These are phyloP conservation scores for Cairina moschata DNA, from an alignment of 2,113 vertebrate genomes.

Conservation along the genomic window DNA sequence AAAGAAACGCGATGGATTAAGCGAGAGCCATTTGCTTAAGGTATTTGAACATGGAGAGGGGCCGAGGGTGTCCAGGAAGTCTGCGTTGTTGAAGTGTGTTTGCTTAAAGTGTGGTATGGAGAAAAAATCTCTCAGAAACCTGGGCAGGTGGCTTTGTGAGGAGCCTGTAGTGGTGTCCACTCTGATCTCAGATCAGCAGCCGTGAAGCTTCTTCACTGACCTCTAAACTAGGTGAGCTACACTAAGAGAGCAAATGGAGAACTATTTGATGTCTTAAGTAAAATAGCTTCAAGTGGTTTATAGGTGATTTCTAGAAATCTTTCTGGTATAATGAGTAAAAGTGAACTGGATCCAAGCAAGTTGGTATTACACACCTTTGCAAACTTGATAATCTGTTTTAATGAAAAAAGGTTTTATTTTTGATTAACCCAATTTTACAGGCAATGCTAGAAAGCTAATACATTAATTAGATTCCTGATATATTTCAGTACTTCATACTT, in stretches of 20 bases:
- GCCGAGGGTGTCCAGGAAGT: neutral
- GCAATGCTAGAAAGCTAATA: neutral
- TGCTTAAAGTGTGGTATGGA: neutral
- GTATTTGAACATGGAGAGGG: neutral
- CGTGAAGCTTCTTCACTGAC: accelerated
- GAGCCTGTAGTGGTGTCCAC: neutral
- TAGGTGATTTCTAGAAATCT: neutral
- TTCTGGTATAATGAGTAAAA: neutral
- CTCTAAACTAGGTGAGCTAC: neutral
- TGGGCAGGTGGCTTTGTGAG: neutral
- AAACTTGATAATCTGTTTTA: neutral
- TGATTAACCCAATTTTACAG: neutral
- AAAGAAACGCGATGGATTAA: neutral
- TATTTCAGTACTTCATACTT: neutral
- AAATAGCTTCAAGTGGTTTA: constrained; percentile 13
- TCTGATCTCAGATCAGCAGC: neutral
- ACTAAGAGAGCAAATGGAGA: neutral
- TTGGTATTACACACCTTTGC: neutral
- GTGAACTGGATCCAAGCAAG: neutral
- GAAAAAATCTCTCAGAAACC: neutral
- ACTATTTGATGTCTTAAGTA: neutral
- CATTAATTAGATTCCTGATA: neutral
- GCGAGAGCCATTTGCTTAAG: neutral
- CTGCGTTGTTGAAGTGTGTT: neutral
- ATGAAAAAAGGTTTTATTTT: neutral